Percentiles rank a stretch among this genome's conserved stretches.
Evolutionary conservation across 2,113 vertebrate species (phyloP).

Genomic region (Cyrtonyx montezumae): DNA sequence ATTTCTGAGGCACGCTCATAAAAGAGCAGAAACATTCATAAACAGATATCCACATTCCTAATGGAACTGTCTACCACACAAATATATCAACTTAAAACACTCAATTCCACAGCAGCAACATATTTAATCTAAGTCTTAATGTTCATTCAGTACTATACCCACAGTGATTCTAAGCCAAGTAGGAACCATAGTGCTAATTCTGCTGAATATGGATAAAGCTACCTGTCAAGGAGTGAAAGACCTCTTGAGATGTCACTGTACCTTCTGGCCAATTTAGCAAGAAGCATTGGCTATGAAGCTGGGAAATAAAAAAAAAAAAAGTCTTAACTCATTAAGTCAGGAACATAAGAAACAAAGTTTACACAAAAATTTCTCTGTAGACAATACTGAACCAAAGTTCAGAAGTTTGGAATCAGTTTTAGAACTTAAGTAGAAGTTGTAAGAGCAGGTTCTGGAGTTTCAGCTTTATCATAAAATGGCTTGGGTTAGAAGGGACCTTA

Average conservation of each 20-base stretch:
- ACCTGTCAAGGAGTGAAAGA: background rate
- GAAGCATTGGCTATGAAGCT: background rate
- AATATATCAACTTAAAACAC: background rate
- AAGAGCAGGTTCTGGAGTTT: background rate
- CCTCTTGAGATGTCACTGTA: background rate
- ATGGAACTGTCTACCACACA: background rate
- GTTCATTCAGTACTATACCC: background rate
- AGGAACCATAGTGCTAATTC: background rate
- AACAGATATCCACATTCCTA: background rate
- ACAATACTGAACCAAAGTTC: background rate
- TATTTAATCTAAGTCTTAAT: background rate
- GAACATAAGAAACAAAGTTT: background rate
- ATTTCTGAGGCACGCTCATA: background rate
- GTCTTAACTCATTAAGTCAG: background rate
- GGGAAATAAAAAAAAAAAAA: background rate
- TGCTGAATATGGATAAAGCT: background rate
- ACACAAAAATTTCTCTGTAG: background rate
- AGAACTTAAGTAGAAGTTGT: background rate
- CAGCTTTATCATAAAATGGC: background rate
- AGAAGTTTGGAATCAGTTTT: background rate
- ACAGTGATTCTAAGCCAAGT: accelerated
- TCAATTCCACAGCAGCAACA: background rate
- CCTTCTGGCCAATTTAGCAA: background rate
- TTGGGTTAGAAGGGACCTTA: no score
- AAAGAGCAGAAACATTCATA: background rate